A percentile compares a stretch with the other conserved stretches of the same genome.
Conservation (phyloP, 2,888 invertebrate species). For the Andrena marginata region DNA sequence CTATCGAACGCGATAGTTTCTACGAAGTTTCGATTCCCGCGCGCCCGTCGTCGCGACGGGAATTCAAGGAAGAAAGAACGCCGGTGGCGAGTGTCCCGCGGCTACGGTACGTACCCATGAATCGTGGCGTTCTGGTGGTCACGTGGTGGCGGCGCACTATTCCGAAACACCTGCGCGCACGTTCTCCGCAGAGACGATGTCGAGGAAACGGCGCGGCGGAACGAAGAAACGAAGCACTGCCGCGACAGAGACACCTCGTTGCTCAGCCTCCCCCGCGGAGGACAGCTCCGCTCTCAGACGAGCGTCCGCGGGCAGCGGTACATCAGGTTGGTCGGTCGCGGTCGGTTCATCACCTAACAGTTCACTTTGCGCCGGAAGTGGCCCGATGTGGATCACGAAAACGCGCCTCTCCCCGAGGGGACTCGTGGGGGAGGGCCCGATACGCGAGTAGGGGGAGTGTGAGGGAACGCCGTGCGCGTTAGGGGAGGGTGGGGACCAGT, state of each 20-base stretch:
- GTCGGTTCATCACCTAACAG: constrained; percentile 34
- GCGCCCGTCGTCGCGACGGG: not conserved
- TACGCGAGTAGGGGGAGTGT: constrained; percentile 14
- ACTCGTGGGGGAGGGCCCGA: constrained; percentile 40
- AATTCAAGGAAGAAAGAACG: not conserved
- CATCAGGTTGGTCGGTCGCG: constrained; percentile 32
- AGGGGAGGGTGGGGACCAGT: constrained; percentile 1
- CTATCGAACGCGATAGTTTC: no score
- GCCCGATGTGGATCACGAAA: constrained; percentile 45
- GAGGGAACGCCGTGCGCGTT: not conserved
- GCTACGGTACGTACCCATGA: constrained; percentile 33
- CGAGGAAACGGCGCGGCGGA: constrained; percentile 9
- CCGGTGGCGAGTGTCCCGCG: not conserved
- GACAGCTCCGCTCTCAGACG: constrained; percentile 11
- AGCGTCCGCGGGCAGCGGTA: constrained; percentile 1
- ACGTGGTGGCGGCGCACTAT: constrained; percentile 46
- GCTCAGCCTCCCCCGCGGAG: constrained; percentile 29
- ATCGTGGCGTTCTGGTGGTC: constrained; percentile 13
- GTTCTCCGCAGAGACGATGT: constrained; percentile 46
- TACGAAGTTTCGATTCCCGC: no score
- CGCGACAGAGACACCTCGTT: constrained; percentile 14
- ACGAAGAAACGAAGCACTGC: constrained; percentile 32
- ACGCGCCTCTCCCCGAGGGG: constrained; percentile 13
- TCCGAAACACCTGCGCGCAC: constrained; percentile 67
- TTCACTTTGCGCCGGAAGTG: constrained; percentile 56